A percentile compares a stretch with the other conserved stretches of the same genome.
These are phyloP conservation scores for Rhaphigaster nebulosa DNA, from an alignment of 2,888 invertebrate species.

Conservation along the genomic window DNA sequence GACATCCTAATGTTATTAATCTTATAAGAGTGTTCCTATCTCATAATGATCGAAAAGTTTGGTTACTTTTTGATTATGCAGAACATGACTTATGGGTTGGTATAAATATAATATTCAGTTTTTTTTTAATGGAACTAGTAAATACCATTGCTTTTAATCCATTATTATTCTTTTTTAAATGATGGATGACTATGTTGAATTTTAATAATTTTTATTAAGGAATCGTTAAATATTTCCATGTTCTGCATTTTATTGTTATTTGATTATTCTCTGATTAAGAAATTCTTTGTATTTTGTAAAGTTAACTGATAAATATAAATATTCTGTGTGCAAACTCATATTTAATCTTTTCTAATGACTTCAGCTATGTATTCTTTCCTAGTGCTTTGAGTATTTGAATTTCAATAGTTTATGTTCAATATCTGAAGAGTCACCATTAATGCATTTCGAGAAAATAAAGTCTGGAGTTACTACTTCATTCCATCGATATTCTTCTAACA, in stretches of 20 bases:
- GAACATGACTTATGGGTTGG: conserved; percentile 97
- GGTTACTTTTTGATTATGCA: conserved; percentile 97
- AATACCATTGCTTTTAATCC: not conserved
- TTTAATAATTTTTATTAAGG: not conserved
- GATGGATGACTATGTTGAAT: not conserved
- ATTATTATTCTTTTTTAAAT: not conserved
- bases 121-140: not conserved
- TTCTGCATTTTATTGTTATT: not conserved
- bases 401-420: too few relatives aligned
- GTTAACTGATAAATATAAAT: too few relatives aligned
- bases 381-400: too few relatives aligned
- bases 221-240: not conserved
- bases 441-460: too few relatives aligned
- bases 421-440: too few relatives aligned
- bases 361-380: too few relatives aligned
- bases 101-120: conserved; percentile 10
- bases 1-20: conserved; percentile 97
- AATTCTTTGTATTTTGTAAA: too few relatives aligned
- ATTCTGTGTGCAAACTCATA: too few relatives aligned
- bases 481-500: too few relatives aligned
- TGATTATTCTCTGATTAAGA: not conserved
- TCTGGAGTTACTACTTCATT: too few relatives aligned
- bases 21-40: conserved; percentile 96
- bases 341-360: too few relatives aligned
- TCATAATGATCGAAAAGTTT: conserved; percentile 96